Conservation (phyloP, 2,888 invertebrate species). For the Limnephilus rhombicus region DNA sequence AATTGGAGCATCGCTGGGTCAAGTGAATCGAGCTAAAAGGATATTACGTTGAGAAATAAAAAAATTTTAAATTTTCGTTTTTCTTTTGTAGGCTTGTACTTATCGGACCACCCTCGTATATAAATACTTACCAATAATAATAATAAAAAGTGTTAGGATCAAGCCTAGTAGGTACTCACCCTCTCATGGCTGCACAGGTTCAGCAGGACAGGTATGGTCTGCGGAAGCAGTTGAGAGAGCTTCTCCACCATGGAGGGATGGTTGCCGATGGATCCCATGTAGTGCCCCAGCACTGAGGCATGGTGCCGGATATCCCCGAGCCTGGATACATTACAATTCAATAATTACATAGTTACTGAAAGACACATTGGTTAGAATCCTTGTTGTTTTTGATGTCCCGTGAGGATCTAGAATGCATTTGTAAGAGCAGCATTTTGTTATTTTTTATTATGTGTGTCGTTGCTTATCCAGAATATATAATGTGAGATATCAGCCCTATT, state of each 20-base stretch:
- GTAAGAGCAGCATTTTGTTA: no score
- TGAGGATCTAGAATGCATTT: background rate
- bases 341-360: constrained; percentile 61
- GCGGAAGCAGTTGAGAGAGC: constrained; percentile 74
- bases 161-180: constrained; percentile 70
- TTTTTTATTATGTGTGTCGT: no score
- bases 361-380: background rate
- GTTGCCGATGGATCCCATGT: constrained; percentile 74
- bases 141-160: background rate
- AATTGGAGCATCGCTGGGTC: no score
- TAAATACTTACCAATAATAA: background rate
- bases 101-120: no score
- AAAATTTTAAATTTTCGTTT: no score
- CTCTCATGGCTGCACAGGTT: constrained; percentile 75
- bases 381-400: constrained; percentile 67
- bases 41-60: no score
- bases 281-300: constrained; percentile 74
- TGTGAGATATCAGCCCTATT: no score
- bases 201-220: constrained; percentile 74
- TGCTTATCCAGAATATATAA: no score
- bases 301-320: constrained; percentile 75
- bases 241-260: constrained; percentile 74
- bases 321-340: constrained; percentile 69
- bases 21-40: no score
- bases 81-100: no score